These are phyloP conservation scores for Epinephelus coioides DNA, from an alignment of 2,797 vertebrate species.

Conservation along the genomic window DNA sequence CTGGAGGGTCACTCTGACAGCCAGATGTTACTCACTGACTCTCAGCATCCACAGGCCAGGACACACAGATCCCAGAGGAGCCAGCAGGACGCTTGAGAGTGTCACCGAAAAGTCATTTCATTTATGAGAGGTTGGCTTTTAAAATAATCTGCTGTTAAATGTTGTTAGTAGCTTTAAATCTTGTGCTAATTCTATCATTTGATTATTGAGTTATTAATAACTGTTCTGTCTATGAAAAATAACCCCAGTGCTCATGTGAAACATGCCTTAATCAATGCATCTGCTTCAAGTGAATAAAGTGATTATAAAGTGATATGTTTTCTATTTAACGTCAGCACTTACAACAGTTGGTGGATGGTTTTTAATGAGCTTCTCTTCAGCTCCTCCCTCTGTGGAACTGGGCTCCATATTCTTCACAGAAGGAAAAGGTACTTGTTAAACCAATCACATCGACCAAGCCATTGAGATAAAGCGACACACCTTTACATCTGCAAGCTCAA, in stretches of 20 bases:
- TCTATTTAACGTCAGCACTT: slow-evolving; percentile 79
- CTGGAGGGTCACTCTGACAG: slow-evolving; percentile 80
- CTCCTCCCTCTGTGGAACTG: slow-evolving; percentile 84
- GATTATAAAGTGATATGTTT: slow-evolving; percentile 17
- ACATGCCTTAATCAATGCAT: background rate
- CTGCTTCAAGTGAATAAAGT: slow-evolving; percentile 9
- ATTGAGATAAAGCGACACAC: slow-evolving; percentile 42
- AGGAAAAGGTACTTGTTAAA: slow-evolving; percentile 82
- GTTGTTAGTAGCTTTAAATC: background rate
- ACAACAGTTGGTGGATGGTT: slow-evolving; percentile 84
- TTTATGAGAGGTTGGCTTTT: slow-evolving; percentile 43
- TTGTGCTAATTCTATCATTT: background rate
- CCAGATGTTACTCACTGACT: slow-evolving; percentile 85
- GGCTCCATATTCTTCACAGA: slow-evolving; percentile 89
- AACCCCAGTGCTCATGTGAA: background rate
- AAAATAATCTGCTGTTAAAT: slow-evolving; percentile 27
- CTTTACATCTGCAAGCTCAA: slow-evolving; percentile 31
- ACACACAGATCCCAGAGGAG: slow-evolving; percentile 76
- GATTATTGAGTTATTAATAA: background rate
- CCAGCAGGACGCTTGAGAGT: slow-evolving; percentile 57
- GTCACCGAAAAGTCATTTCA: slow-evolving; percentile 45
- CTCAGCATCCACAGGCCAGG: slow-evolving; percentile 73
- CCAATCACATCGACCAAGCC: slow-evolving; percentile 75
- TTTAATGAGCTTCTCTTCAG: slow-evolving; percentile 81
- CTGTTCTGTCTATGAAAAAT: background rate